Percentiles rank a stretch among this genome's conserved stretches.
phyloP scores from a whole-genome alignment of 2,113 vertebrate species.

The Sebastes fasciatus region DNA sequence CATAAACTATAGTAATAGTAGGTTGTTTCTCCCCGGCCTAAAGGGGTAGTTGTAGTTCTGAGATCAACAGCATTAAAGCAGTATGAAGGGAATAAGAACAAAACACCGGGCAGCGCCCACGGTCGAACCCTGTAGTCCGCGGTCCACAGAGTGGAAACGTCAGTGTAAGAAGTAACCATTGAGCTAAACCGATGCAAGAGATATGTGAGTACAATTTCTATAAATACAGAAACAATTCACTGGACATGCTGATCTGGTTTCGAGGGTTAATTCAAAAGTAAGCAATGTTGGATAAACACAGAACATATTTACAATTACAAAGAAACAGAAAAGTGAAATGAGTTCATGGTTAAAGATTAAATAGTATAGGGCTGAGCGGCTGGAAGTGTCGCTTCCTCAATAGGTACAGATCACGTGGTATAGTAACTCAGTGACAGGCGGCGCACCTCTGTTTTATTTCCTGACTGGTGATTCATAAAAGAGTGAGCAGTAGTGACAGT shows the following conservation, averaged over 20 bases:
- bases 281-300: not conserved
- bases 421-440: not conserved
- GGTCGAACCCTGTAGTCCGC: not conserved
- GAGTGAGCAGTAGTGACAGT: no score
- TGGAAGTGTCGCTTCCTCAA: not conserved
- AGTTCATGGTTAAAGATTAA: not conserved
- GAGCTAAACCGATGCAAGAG: not conserved
- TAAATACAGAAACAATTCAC: not conserved
- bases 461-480: not conserved
- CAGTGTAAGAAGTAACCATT: not conserved
- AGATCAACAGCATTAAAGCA: not conserved
- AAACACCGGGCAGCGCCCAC: slow-evolving; percentile 35
- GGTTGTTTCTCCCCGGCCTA: not conserved
- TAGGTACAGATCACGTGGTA: slow-evolving; percentile 9
- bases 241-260: accelerated
- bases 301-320: not conserved
- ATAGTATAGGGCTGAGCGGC: not conserved
- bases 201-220: accelerated
- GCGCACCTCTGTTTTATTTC: not conserved
- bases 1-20: not conserved
- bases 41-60: not conserved
- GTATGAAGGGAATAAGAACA: accelerated
- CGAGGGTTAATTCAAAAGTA: not conserved
- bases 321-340: not conserved
- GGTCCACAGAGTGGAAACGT: accelerated